These are phyloP conservation scores for Brachionus angularis DNA, from an alignment of 1,140 invertebrate species.

Conservation along the genomic window DNA sequence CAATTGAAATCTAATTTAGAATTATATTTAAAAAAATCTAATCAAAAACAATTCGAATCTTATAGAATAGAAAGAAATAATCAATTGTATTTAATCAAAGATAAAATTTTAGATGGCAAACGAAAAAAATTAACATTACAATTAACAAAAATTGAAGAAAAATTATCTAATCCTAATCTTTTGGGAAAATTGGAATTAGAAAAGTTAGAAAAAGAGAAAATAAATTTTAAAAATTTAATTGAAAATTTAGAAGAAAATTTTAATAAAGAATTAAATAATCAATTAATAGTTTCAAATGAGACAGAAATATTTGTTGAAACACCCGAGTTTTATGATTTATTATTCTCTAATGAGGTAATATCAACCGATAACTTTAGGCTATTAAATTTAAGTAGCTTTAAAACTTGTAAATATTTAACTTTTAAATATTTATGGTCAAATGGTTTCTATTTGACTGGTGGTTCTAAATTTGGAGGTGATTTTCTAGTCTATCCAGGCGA, in stretches of 20 bases:
- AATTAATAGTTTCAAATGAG: neutral
- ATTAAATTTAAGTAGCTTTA: neutral
- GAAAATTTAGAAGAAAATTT: slow-evolving; percentile 8
- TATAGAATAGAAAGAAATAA: neutral
- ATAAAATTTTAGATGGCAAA: slow-evolving; percentile 18
- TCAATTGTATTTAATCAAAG: neutral
- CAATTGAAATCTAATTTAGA: neutral
- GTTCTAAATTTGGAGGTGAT: slow-evolving; percentile 33
- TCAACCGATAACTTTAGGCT: neutral
- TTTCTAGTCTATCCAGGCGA: slow-evolving; percentile 17
- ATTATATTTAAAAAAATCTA: neutral
- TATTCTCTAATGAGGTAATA: neutral
- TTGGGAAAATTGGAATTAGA: neutral
- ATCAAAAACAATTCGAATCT: neutral
- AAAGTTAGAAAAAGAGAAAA: slow-evolving; percentile 6
- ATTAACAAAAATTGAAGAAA: neutral
- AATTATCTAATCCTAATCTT: neutral
- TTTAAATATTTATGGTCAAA: slow-evolving; percentile 5
- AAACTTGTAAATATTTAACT: slow-evolving; percentile 4
- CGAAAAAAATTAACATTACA: slow-evolving; percentile 5
- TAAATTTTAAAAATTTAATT: neutral
- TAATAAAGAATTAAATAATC: neutral
- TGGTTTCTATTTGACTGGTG: slow-evolving; percentile 13
- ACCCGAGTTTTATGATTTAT: neutral
- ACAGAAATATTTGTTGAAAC: slow-evolving; percentile 11